Evolutionary conservation across 53 echinoderm and acorn worm species (phyloP).

Genomic region (Holothuria leucospilota): DNA sequence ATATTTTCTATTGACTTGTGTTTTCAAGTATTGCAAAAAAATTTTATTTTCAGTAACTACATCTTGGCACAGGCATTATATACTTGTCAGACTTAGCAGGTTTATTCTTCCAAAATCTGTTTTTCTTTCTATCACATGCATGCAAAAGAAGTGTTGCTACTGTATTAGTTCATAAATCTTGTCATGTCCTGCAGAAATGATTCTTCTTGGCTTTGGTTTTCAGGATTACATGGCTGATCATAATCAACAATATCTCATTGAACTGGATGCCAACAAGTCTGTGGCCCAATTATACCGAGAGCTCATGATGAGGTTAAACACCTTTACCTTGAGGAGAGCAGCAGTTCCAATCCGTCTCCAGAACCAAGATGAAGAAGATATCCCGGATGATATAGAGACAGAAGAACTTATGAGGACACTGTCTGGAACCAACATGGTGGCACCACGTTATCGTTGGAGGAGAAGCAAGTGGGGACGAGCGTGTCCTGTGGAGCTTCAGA

Average conservation of each 20-base stretch:
- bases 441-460: slow-evolving; percentile 90
- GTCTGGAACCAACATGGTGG: slow-evolving; percentile 90
- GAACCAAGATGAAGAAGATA: slow-evolving; percentile 91
- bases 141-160: too few species aligned
- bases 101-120: neutral
- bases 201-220: too few species aligned
- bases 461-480: slow-evolving; percentile 89
- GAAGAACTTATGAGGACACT: slow-evolving; percentile 98
- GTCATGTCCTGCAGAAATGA: too few species aligned
- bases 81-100: neutral
- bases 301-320: slow-evolving; percentile 83
- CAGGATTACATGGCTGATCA: slow-evolving; percentile 99
- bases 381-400: slow-evolving; percentile 95
- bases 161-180: too few species aligned
- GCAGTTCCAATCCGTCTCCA: slow-evolving; percentile 96
- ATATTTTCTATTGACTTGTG: neutral
- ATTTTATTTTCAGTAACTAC: neutral
- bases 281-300: slow-evolving; percentile 75
- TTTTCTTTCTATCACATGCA: too few species aligned
- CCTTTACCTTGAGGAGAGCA: slow-evolving; percentile 89
- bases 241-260: slow-evolving; percentile 96
- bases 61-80: neutral
- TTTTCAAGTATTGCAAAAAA: neutral
- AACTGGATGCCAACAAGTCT: slow-evolving; percentile 92
- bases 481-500: slow-evolving; percentile 96